Percentiles rank a stretch among this genome's conserved stretches.
These are phyloP conservation scores for Andrena flavipes DNA, from an alignment of 2,888 invertebrate species.

Conservation along the genomic window DNA sequence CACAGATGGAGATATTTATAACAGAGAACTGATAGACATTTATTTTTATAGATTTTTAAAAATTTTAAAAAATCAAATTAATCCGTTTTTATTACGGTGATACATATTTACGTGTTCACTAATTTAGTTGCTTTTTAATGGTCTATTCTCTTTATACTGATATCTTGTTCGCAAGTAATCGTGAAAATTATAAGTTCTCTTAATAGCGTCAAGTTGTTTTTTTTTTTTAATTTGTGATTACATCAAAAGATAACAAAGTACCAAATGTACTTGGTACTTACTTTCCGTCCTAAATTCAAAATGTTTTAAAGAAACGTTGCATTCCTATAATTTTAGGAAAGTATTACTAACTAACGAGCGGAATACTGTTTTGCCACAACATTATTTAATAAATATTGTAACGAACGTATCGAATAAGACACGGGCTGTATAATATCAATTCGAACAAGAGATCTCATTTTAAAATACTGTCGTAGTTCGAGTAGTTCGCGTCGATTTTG, in stretches of 20 bases:
- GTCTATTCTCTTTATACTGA: neutral
- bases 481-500: neutral
- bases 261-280: neutral
- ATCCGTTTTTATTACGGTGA: neutral
- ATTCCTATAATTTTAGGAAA: slow-evolving; percentile 1
- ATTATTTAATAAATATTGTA: too few species aligned
- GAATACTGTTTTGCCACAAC: too few species aligned
- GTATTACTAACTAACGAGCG: neutral
- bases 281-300: neutral
- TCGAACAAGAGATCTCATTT: neutral
- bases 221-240: too few species aligned
- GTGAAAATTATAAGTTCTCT: neutral
- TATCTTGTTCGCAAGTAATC: neutral
- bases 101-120: neutral
- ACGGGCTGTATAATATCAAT: neutral
- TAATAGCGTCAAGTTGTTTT: neutral
- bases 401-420: neutral
- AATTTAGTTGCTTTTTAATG: neutral
- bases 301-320: neutral
- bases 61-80: neutral
- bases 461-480: neutral
- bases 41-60: neutral
- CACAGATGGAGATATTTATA: neutral
- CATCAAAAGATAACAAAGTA: neutral
- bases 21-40: neutral